Conservation (phyloP, 2,888 invertebrate genomes). For the Germaria angustata region DNA sequence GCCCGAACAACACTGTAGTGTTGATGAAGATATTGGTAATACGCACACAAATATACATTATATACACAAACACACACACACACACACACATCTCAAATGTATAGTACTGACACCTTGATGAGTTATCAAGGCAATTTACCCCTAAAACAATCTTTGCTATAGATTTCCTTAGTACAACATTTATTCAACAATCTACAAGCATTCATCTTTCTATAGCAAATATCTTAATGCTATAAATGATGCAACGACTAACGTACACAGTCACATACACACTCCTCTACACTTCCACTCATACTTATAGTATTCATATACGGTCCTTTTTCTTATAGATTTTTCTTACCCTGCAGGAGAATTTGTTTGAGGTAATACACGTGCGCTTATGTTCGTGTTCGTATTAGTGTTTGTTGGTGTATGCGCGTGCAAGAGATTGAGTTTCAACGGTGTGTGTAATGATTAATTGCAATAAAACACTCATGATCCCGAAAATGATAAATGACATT, state of each 20-base stretch:
- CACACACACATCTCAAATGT: neutral
- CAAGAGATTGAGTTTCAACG: slow-evolving; percentile 59
- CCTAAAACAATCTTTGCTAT: slow-evolving; percentile 56
- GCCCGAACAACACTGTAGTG: slow-evolving; percentile 17
- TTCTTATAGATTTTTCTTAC: slow-evolving; percentile 36
- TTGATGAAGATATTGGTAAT: slow-evolving; percentile 32
- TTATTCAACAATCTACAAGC: slow-evolving; percentile 43
- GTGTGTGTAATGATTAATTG: slow-evolving; percentile 77
- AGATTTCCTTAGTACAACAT: slow-evolving; percentile 43
- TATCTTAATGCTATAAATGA: slow-evolving; percentile 35
- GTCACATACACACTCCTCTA: neutral
- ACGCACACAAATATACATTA: neutral
- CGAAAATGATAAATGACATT: slow-evolving; percentile 77
- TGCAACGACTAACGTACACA: slow-evolving; percentile 1
- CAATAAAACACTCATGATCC: slow-evolving; percentile 78
- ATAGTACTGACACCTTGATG: slow-evolving; percentile 51
- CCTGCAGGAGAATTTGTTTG: slow-evolving; percentile 28
- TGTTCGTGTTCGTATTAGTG: slow-evolving; percentile 22
- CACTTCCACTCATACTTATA: neutral
- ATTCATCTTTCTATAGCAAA: slow-evolving; percentile 34
- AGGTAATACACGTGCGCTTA: slow-evolving; percentile 13
- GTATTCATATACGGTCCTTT: neutral
- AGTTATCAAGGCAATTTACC: slow-evolving; percentile 62
- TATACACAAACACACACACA: neutral
- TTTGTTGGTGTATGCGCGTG: neutral